These are phyloP conservation scores for Epizoanthus illoricatus DNA, from an alignment of 92 coral and sea anemone species.

Conservation along the genomic window DNA sequence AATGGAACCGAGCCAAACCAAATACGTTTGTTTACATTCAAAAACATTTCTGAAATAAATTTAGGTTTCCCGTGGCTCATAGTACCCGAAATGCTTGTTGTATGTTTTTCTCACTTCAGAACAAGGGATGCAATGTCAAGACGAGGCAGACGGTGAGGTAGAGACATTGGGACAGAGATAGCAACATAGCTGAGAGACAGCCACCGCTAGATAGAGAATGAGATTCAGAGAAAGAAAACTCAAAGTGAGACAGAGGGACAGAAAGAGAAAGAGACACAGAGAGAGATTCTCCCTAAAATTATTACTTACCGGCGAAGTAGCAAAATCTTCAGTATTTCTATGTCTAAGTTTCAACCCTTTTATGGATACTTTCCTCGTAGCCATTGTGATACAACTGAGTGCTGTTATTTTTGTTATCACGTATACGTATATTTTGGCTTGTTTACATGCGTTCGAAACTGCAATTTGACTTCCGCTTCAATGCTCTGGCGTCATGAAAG, in stretches of 20 bases:
- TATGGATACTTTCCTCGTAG: background rate
- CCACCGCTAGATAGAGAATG: too few species aligned
- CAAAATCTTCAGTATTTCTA: conserved; percentile 27
- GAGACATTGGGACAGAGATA: too few species aligned
- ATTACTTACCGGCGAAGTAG: conserved; percentile 24
- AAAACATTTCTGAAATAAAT: background rate
- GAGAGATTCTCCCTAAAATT: background rate
- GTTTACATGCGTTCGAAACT: background rate
- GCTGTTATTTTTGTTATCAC: too few species aligned
- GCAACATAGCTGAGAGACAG: too few species aligned
- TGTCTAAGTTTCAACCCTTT: conserved; percentile 16
- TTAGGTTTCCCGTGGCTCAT: too few species aligned
- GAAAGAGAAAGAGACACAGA: too few species aligned
- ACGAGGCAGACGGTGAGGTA: background rate
- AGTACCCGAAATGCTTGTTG: too few species aligned
- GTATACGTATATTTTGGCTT: background rate
- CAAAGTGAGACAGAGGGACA: too few species aligned
- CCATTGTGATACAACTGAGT: background rate
- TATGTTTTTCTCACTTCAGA: too few species aligned
- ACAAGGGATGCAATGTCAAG: too few species aligned
- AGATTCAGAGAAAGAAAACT: too few species aligned
- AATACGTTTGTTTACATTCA: background rate
- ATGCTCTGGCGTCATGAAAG: background rate
- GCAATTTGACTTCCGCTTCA: conserved; percentile 5
- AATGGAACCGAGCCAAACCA: background rate